These are phyloP conservation scores for Thalassaphorura encarpata DNA, from an alignment of 1,140 invertebrate genomes.

Conservation along the genomic window DNA sequence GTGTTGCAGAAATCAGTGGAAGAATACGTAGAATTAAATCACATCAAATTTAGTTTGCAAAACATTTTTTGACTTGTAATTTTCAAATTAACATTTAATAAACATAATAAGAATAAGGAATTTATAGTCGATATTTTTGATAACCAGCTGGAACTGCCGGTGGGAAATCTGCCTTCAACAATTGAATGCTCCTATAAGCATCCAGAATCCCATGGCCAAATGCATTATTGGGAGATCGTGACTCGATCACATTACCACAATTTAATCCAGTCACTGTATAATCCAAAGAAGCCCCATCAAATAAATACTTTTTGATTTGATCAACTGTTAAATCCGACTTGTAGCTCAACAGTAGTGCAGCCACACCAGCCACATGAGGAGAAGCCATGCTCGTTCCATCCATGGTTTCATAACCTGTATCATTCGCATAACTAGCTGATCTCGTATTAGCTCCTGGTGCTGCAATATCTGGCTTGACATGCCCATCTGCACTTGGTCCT, in stretches of 20 bases:
- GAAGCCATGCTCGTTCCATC: slow-evolving; percentile 16
- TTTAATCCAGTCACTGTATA: no score
- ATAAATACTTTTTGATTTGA: background rate
- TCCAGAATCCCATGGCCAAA: background rate
- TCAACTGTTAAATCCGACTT: background rate
- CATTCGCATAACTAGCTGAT: slow-evolving; percentile 6
- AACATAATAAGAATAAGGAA: no score
- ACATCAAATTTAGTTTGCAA: background rate
- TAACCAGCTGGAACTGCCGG: background rate
- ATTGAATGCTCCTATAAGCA: background rate
- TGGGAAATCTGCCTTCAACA: background rate
- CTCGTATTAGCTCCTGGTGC: slow-evolving; percentile 8
- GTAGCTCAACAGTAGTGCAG: background rate
- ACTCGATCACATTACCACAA: no score
- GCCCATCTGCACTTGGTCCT: background rate
- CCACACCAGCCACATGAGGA: slow-evolving; percentile 7
- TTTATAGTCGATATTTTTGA: no score
- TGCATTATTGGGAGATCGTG: background rate
- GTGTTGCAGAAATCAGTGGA: no score
- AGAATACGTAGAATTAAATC: background rate
- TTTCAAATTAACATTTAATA: no score
- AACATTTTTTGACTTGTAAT: background rate
- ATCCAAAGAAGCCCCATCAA: background rate
- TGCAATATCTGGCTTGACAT: slow-evolving; percentile 6
- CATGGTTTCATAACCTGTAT: slow-evolving; percentile 6